Base-by-base conservation (phyloP, 1,140 invertebrate genomes). In the Bombus confusus region DNA sequence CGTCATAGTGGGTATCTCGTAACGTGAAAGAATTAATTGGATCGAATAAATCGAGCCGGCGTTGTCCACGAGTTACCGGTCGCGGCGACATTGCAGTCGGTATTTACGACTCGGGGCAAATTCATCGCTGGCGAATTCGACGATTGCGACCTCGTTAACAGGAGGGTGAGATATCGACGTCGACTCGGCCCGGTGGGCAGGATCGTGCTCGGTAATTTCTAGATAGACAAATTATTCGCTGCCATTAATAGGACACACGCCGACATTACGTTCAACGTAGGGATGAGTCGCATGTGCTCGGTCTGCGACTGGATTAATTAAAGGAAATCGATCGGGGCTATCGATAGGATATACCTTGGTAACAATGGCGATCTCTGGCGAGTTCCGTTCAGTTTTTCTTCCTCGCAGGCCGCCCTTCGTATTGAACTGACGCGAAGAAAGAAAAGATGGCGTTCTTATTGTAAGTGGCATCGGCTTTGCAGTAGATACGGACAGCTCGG, bases 141-240 rank as follows among this genome's bases (percentile, higher is more conserved):
- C 83, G 69, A 85, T 85, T 74, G 78, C 78, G 83, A 66, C 52
- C 83, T 84, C 83, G 83, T 84, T 84, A 84, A 72, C 72, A 66
- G 80, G 39, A 64, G 41, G 57, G 78, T 80, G 83, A 85, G 80
- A 86, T 81, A 82, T 80, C 71, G 83, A 31, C 28, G 71, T 59
- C n/a, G 80, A 37, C 59, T 37, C 31, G n/a, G 39, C n/a, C 72
- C 57, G 39, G 10, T 66, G 57, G n/a, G 28, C 62, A 41, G 62
- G 47, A 66, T 80, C 83, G 59, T 68, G 71, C 37, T 57, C 69
- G 72, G 37, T 82, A 83, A 86, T 86, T 86, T 76, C 80, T 72
- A 83, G 73, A 76, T 83, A 80, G 85, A 86, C 85, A 83, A 86
- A 86, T 86, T 86, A 86, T 86, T 83, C 85, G 73, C 47, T 52